These are phyloP conservation scores for Heterodera schachtii DNA, from an alignment of 1,140 invertebrate genomes.

Conservation along the genomic window DNA sequence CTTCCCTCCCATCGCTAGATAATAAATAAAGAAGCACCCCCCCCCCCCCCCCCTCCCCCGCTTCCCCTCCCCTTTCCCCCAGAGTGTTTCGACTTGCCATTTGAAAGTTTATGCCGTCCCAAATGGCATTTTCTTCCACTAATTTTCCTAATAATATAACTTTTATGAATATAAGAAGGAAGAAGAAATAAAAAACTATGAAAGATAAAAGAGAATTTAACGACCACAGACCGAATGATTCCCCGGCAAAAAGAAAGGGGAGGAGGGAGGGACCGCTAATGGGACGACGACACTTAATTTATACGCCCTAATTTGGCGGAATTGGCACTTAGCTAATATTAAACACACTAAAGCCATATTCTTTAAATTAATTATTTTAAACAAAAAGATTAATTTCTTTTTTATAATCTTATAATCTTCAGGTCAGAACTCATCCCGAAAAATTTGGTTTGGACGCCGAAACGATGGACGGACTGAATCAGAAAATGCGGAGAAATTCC, in stretches of 20 bases:
- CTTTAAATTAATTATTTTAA: too few species aligned
- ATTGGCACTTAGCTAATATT: too few species aligned
- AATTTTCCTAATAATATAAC: background rate
- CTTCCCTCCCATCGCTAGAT: background rate
- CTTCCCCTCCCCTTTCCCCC: background rate
- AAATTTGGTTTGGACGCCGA: conserved; percentile 55
- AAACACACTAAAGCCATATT: too few species aligned
- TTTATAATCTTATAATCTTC: background rate
- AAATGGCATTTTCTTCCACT: background rate
- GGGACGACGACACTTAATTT: too few species aligned
- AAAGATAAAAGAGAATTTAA: background rate
- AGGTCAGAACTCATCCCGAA: conserved; percentile 63
- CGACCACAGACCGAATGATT: background rate
- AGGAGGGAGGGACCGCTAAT: background rate
- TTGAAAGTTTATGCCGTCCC: too few species aligned
- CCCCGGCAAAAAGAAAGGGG: background rate
- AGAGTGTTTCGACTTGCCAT: too few species aligned
- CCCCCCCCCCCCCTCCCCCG: too few species aligned
- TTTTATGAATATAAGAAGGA: background rate
- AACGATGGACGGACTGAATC: conserved; percentile 13
- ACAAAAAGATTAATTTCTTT: too few species aligned
- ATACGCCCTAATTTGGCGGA: too few species aligned
- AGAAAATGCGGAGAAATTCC: conserved; percentile 54
- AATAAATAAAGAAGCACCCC: background rate
- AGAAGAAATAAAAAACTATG: background rate